Base-by-base conservation (phyloP, 2,797 vertebrate species). In the Xenops minutus region DNA sequence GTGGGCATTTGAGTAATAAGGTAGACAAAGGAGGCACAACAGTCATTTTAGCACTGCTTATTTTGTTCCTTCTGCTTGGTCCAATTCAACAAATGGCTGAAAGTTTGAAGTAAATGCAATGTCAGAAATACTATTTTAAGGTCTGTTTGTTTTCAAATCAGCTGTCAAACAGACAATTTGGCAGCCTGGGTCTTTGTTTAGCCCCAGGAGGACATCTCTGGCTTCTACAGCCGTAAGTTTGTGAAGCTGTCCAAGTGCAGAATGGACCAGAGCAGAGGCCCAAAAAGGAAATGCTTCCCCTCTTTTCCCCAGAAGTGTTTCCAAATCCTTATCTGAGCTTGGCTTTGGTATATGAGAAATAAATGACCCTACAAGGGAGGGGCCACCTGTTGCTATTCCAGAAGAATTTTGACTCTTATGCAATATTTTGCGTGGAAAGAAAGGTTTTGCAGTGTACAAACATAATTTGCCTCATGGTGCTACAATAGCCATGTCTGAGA, bases 61-160 rank as follows among this genome's bases (percentile, higher is more conserved):
- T 48, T 93, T 59, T 82, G 16, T 29, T 81, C 32, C 44, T 92
- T 68, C 88, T 82, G 5, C 52, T 87, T 75, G 46, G 61, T 84
- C 13, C 44, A 81, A 3, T 66, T 89, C 54, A 64, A 74, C 3
- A 9, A 14, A 89, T 10, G 30, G 27, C 68, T 92, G 64, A 67
- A 86, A 85, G 52, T 66, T 12, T 82, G 55, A 83, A 93, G 77
- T 29, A 39, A 85, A 16, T 79, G 82, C 8, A 79, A 79, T 56
- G 56, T 37, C 86, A 95, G 63, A 94, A 91, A 61, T 74, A 59
- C 83, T 92, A 89, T 95, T 95, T 96, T 93, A 90, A 94, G 81
- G 46, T 79, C 61, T 93, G 67, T 92, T 90, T 94, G 48, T 94
- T 95, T 93, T 89, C 64, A 66, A 39, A 84, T 85, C 63, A 71